Evolutionary conservation across 2,113 vertebrate species (phyloP).

Genomic region (Petrocephalus zakoni): DNA sequence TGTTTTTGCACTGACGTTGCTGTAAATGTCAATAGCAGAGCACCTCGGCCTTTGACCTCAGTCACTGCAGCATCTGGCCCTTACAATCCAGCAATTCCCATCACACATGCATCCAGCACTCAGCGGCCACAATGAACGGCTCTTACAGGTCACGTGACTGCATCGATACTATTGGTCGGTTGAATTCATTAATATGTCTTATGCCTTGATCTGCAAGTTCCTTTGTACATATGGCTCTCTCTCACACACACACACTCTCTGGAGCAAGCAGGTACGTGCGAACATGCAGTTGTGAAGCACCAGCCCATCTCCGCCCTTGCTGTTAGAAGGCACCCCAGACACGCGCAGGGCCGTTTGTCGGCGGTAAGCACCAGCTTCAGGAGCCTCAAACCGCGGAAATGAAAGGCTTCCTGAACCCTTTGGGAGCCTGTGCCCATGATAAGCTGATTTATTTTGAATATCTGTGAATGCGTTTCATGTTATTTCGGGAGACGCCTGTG

Average conservation of each 20-base stretch:
- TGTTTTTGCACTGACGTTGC: background rate
- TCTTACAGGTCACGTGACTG: background rate
- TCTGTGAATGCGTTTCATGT: background rate
- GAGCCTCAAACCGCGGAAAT: background rate
- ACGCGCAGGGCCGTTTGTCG: background rate
- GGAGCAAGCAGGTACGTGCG: background rate
- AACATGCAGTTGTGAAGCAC: background rate
- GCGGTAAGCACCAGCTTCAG: background rate
- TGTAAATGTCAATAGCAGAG: background rate
- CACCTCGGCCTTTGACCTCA: background rate
- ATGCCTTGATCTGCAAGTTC: background rate
- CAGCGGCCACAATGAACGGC: background rate
- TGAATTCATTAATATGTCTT: background rate
- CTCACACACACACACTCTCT: background rate
- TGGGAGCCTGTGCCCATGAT: background rate
- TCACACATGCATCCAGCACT: background rate
- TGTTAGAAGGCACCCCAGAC: too few species aligned
- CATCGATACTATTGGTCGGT: background rate
- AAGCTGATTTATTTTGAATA: conserved; percentile 11
- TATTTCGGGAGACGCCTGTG: background rate
- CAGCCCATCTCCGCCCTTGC: too few species aligned
- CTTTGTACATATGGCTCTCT: background rate
- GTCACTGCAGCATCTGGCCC: background rate
- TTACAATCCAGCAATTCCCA: background rate
- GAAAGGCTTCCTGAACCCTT: background rate